A percentile compares a stretch with the other conserved stretches of the same genome.
These are phyloP conservation scores for Hemithea aestivaria DNA, from an alignment of 2,888 invertebrate species.

Conservation along the genomic window DNA sequence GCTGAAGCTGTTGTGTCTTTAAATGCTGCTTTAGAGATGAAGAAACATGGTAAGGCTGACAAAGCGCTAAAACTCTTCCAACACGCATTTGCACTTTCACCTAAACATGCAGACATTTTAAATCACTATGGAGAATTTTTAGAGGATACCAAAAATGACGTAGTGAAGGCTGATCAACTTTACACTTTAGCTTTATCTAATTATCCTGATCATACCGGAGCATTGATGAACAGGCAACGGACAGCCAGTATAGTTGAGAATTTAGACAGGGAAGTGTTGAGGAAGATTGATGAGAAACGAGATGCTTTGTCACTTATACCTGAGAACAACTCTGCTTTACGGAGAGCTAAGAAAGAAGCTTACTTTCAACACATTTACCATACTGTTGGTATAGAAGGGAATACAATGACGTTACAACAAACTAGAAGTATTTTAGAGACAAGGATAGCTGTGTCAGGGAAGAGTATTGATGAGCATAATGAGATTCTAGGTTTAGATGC, in stretches of 20 bases:
- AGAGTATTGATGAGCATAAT: slow-evolving; percentile 97
- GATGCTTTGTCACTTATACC: slow-evolving; percentile 90
- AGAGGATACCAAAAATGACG: slow-evolving; percentile 90
- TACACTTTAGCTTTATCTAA: slow-evolving; percentile 91
- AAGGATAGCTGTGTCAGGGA: slow-evolving; percentile 85
- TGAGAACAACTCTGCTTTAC: slow-evolving; percentile 86
- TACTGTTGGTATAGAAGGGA: slow-evolving; percentile 98
- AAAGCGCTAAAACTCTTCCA: slow-evolving; percentile 92
- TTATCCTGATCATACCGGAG: slow-evolving; percentile 90
- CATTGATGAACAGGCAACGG: slow-evolving; percentile 88
- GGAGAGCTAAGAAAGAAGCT: slow-evolving; percentile 94
- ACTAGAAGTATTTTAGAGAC: slow-evolving; percentile 96
- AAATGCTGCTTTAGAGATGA: slow-evolving; percentile 91
- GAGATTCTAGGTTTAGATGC: slow-evolving; percentile 96
- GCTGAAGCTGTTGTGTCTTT: slow-evolving; percentile 91
- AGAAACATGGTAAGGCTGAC: slow-evolving; percentile 87
- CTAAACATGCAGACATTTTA: slow-evolving; percentile 94
- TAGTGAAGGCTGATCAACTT: slow-evolving; percentile 93
- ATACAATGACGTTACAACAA: slow-evolving; percentile 96
- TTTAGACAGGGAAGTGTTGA: slow-evolving; percentile 88
- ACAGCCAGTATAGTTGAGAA: slow-evolving; percentile 94
- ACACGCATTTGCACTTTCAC: slow-evolving; percentile 94
- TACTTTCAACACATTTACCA: slow-evolving; percentile 98
- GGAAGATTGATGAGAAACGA: slow-evolving; percentile 90
- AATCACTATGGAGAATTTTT: slow-evolving; percentile 96